Percentiles rank a stretch among this genome's conserved stretches.
Evolutionary conservation across 2,888 invertebrate species (phyloP).

Genomic region (Homarus gammarus): DNA sequence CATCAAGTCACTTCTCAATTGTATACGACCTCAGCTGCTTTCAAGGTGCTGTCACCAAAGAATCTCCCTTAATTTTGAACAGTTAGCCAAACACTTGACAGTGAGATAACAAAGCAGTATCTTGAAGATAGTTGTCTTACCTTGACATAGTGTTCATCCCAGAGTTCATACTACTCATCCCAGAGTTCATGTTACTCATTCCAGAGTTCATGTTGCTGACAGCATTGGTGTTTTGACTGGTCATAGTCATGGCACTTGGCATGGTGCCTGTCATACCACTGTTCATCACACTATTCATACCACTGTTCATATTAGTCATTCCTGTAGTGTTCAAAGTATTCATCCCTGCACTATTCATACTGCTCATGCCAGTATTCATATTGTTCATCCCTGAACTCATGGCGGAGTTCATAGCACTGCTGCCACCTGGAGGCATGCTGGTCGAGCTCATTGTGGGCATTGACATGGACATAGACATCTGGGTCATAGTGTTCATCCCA

Average conservation of each 20-base stretch:
- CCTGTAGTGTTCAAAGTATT: slow-evolving; percentile 63
- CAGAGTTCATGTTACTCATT: slow-evolving; percentile 72
- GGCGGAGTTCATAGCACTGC: slow-evolving; percentile 75
- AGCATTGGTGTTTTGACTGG: slow-evolving; percentile 63
- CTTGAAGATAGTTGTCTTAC: slow-evolving; percentile 38
- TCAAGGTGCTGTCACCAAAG: no score
- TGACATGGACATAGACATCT: slow-evolving; percentile 57
- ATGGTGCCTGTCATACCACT: slow-evolving; percentile 50
- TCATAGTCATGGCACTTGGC: slow-evolving; percentile 53
- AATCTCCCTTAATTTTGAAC: no score
- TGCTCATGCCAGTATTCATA: slow-evolving; percentile 69
- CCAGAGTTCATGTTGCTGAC: slow-evolving; percentile 76
- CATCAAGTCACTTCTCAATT: no score
- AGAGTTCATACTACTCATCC: slow-evolving; percentile 43
- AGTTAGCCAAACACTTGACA: no score
- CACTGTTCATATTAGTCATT: slow-evolving; percentile 70
- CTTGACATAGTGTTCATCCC: slow-evolving; percentile 67
- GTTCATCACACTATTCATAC: slow-evolving; percentile 64
- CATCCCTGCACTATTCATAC: slow-evolving; percentile 69
- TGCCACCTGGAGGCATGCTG: slow-evolving; percentile 60
- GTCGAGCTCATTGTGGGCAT: slow-evolving; percentile 52
- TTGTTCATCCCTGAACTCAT: slow-evolving; percentile 76
- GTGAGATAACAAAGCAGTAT: no score
- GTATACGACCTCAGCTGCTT: no score
- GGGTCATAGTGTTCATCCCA: slow-evolving; percentile 72